phyloP scores from a whole-genome alignment of 1,140 invertebrate genomes.

The Diachasma alloeum region DNA sequence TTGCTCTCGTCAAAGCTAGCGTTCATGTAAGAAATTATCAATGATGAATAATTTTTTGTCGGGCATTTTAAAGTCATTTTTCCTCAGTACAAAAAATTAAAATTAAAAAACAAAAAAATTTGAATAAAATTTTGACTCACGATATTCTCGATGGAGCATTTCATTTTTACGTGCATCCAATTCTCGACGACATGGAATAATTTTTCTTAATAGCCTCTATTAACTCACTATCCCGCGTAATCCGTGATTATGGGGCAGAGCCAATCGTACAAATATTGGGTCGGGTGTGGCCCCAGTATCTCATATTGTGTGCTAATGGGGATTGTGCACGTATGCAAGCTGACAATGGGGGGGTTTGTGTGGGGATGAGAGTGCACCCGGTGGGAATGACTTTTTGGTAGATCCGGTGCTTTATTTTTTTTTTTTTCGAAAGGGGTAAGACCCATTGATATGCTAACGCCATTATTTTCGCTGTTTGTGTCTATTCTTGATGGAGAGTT shows the following conservation, averaged over 20 bases:
- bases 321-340: not conserved
- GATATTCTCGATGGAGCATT: too few species aligned
- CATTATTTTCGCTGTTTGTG: not conserved
- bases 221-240: not conserved
- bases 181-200: too few species aligned
- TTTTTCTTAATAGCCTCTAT: too few species aligned
- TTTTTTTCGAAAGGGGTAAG: not conserved
- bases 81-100: too few species aligned
- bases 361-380: constrained; percentile 6
- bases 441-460: constrained; percentile 27
- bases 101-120: too few species aligned
- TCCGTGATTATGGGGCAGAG: not conserved
- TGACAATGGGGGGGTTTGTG: constrained; percentile 9
- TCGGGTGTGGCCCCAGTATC: constrained; percentile 8
- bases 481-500: not conserved
- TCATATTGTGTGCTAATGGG: constrained; percentile 50
- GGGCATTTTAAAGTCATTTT: too few species aligned
- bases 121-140: too few species aligned
- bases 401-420: not conserved
- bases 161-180: too few species aligned
- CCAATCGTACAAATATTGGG: constrained; percentile 24
- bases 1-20: too few species aligned
- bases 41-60: too few species aligned
- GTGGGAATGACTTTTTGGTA: constrained; percentile 21
- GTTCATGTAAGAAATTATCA: too few species aligned